Percentiles rank a stretch among this genome's conserved stretches.
phyloP scores from a whole-genome alignment of 1,140 invertebrate species.

The Ceratoteleas bidentatus region DNA sequence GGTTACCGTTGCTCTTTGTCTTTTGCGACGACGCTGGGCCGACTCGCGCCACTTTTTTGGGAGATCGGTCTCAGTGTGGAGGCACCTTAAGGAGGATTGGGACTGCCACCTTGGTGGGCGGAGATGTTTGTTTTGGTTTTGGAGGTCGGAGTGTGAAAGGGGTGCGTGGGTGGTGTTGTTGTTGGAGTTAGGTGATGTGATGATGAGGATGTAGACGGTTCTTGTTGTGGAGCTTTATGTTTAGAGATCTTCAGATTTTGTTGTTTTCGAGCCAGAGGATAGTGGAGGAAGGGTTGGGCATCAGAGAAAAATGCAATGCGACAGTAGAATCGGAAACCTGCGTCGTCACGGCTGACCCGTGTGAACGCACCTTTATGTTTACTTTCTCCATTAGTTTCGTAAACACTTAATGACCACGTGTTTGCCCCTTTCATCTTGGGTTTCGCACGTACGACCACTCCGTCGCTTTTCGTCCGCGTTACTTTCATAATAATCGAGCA shows the following conservation, averaged over 20 bases:
- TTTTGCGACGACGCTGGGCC: background rate
- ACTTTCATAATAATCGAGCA: constrained; percentile 10
- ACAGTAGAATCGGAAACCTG: too few species aligned
- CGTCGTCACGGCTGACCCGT: background rate
- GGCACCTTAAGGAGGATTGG: background rate
- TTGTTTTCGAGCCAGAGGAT: too few species aligned
- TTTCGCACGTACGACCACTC: background rate
- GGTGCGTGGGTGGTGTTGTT: background rate
- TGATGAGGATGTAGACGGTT: too few species aligned
- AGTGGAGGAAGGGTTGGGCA: too few species aligned
- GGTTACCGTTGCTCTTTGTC: constrained; percentile 15
- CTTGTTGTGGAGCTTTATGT: too few species aligned
- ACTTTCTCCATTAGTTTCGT: constrained; percentile 47
- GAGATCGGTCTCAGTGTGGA: background rate
- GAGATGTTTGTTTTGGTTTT: background rate
- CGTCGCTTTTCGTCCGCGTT: constrained; percentile 9
- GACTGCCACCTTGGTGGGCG: background rate
- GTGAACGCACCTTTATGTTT: constrained; percentile 36
- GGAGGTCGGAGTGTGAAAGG: background rate
- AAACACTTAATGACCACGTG: constrained; percentile 42
- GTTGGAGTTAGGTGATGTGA: background rate
- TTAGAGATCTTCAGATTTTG: too few species aligned
- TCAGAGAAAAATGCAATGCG: too few species aligned
- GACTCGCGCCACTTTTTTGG: background rate
- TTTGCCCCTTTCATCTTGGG: constrained; percentile 7